Evolutionary conservation across 1,140 invertebrate species (phyloP).

Genomic region (Rhynchophorus ferrugineus): DNA sequence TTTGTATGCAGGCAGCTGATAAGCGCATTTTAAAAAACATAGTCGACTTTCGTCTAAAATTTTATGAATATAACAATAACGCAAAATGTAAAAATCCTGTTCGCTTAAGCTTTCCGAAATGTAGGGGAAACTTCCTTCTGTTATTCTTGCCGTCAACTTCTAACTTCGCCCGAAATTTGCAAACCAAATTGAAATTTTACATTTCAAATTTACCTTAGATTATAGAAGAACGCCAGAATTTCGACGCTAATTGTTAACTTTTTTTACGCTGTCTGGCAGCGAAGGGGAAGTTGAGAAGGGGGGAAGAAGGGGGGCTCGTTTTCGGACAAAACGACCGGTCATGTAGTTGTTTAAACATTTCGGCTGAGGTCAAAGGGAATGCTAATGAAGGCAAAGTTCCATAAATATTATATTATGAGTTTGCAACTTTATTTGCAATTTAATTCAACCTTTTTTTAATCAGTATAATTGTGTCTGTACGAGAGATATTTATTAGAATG

Average conservation of each 20-base stretch:
- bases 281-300: too few relatives aligned
- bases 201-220: slow-evolving; percentile 25
- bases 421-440: too few relatives aligned
- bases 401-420: too few relatives aligned
- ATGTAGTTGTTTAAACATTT: too few relatives aligned
- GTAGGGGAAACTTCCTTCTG: neutral
- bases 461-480: too few relatives aligned
- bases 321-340: too few relatives aligned
- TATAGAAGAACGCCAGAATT: slow-evolving; percentile 19
- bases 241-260: slow-evolving; percentile 24
- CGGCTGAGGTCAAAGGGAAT: too few relatives aligned
- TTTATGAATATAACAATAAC: slow-evolving; percentile 6
- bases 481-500: too few relatives aligned
- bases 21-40: slow-evolving; percentile 1
- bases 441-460: too few relatives aligned
- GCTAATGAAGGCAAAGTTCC: too few relatives aligned
- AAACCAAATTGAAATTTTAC: slow-evolving; percentile 25
- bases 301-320: too few relatives aligned
- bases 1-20: neutral
- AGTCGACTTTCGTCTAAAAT: neutral
- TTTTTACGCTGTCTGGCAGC: too few relatives aligned
- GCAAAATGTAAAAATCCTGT: slow-evolving; percentile 1
- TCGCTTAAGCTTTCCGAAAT: neutral
- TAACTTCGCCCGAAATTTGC: slow-evolving; percentile 19
- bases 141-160: slow-evolving; percentile 3